phyloP scores from a whole-genome alignment of 1,140 invertebrate species.

The Chironomus tepperi region DNA sequence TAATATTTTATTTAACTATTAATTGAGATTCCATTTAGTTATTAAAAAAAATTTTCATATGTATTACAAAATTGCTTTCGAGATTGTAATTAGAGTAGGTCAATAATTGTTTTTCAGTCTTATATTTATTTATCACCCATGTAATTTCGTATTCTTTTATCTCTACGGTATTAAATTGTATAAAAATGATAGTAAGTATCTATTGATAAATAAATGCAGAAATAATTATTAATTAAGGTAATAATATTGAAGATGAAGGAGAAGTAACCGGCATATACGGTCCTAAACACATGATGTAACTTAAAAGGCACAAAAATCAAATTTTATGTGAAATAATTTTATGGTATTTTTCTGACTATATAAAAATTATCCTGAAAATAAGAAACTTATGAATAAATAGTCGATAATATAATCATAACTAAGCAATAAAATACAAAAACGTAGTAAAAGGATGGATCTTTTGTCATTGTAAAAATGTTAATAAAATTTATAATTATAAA shows the following conservation, averaged over 20 bases:
- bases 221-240: background rate
- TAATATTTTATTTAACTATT: no score
- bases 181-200: no score
- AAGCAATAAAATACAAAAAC: conserved; percentile 3
- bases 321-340: background rate
- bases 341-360: background rate
- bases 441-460: background rate
- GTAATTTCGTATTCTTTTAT: background rate
- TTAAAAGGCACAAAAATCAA: no score
- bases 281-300: background rate
- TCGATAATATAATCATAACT: background rate
- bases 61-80: no score
- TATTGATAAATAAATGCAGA: no score
- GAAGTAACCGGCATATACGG: background rate
- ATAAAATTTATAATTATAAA: background rate
- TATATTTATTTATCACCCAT: conserved; percentile 3
- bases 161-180: background rate
- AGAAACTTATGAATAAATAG: background rate
- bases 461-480: background rate
- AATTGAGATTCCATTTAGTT: no score
- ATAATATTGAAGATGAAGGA: background rate
- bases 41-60: no score
- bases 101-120: background rate
- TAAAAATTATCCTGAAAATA: background rate
- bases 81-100: no score